Percentiles rank a stretch among this genome's conserved stretches.
phyloP scores from a whole-genome alignment of 1,140 invertebrate species.

The Pogonus chalceus region DNA sequence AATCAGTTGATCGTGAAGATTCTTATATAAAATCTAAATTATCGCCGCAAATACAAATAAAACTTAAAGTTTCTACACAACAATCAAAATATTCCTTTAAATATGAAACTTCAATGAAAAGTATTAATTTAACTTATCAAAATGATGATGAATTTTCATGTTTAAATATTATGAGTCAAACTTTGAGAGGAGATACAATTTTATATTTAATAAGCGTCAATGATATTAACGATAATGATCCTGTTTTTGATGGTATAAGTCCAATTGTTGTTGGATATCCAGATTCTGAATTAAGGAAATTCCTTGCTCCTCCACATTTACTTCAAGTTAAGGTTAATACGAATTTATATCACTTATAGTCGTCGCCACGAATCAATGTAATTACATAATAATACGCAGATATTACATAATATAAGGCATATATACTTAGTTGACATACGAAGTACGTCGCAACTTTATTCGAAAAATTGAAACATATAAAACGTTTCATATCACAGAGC shows the following conservation, averaged over 20 bases:
- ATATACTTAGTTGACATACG: not conserved
- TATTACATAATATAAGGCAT: not conserved
- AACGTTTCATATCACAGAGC: not conserved
- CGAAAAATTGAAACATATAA: not conserved
- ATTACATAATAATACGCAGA: not conserved
- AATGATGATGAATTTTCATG: too few species aligned
- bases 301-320: slow-evolving; percentile 34
- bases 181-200: too few species aligned
- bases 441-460: not conserved
- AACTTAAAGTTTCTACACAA: too few species aligned
- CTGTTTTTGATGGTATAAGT: slow-evolving; percentile 34
- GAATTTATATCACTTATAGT: slow-evolving; percentile 16
- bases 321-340: slow-evolving; percentile 37
- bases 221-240: slow-evolving; percentile 41
- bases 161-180: too few species aligned
- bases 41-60: too few species aligned
- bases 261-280: slow-evolving; percentile 39
- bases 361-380: slow-evolving; percentile 9
- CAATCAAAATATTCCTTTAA: too few species aligned
- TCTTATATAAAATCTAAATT: too few species aligned
- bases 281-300: slow-evolving; percentile 28
- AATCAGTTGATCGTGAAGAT: too few species aligned
- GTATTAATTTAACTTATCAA: too few species aligned
- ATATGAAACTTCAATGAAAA: too few species aligned
- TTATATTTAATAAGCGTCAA: slow-evolving; percentile 38